Evolutionary conservation across 2,113 vertebrate species (phyloP).

Genomic region (Ariopsis seemanni): DNA sequence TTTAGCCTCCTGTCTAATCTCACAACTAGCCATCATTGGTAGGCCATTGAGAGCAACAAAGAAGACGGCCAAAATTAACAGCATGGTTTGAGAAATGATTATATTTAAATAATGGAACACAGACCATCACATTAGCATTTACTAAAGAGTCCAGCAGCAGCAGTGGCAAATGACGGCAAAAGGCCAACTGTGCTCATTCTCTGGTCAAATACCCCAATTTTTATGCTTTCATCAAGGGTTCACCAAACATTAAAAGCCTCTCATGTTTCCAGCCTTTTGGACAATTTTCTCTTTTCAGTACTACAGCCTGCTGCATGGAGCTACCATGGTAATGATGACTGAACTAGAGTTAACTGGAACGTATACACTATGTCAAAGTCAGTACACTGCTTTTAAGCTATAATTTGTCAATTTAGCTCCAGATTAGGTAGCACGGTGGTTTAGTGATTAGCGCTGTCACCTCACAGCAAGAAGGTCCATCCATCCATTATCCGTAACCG

Average conservation of each 20-base stretch:
- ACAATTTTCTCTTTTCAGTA: neutral
- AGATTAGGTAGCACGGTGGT: too few relatives aligned
- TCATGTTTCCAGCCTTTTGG: neutral
- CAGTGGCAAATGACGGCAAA: neutral
- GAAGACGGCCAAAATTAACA: conserved; percentile 3
- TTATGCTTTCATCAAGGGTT: neutral
- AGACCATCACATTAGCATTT: conserved; percentile 35
- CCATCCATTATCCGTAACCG: too few relatives aligned
- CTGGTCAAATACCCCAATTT: neutral
- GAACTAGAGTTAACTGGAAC: neutral
- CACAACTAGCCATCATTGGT: neutral
- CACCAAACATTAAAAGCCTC: neutral
- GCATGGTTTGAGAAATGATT: conserved; percentile 24
- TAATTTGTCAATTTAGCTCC: neutral
- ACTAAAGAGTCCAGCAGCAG: neutral
- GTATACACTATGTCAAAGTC: neutral
- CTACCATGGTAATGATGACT: neutral
- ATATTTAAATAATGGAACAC: conserved; percentile 41
- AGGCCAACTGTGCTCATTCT: neutral
- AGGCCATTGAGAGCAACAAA: neutral
- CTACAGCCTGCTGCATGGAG: neutral
- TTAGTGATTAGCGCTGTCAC: too few relatives aligned
- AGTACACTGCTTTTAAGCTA: neutral
- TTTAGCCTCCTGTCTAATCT: neutral
- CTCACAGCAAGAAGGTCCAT: too few relatives aligned